A percentile compares a stretch with the other conserved stretches of the same genome.
Conservation (phyloP, 2,113 vertebrate species). For the Synchiropus splendidus region DNA sequence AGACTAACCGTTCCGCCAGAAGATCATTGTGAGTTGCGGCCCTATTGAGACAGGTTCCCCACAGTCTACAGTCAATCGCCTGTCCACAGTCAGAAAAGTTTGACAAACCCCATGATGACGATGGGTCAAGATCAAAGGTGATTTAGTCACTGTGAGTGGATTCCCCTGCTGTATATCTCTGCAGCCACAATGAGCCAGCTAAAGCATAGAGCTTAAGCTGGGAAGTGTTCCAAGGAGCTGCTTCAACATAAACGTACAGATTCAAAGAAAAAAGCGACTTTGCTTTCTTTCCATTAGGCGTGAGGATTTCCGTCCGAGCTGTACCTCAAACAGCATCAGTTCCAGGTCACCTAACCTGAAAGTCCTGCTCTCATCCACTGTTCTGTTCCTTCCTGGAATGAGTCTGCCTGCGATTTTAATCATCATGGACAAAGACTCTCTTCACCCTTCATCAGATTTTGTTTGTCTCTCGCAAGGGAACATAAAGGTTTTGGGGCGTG, state of each 20-base stretch:
- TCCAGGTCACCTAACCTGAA: constrained; percentile 34
- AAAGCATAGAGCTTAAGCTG: constrained; percentile 17
- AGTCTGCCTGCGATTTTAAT: no score
- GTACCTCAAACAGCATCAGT: constrained; percentile 19
- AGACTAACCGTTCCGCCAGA: no score
- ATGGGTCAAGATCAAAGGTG: no score
- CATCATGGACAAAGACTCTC: no score
- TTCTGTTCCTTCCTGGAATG: background rate
- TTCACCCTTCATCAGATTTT: no score
- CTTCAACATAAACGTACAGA: constrained; percentile 15
- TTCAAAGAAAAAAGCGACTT: constrained; percentile 7
- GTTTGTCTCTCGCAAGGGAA: no score
- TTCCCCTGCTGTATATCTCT: constrained; percentile 31
- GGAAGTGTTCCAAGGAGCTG: constrained; percentile 41
- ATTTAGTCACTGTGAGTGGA: constrained; percentile 6
- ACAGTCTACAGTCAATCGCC: no score
- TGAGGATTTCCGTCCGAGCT: constrained; percentile 15
- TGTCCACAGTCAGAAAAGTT: no score
- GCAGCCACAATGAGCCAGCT: constrained; percentile 19
- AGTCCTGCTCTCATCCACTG: constrained; percentile 1
- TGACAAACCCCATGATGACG: no score
- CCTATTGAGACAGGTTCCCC: no score
- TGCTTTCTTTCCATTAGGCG: constrained; percentile 6
- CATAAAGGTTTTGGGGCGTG: no score
- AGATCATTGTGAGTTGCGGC: no score